Evolutionary conservation across 2,797 vertebrate genomes (phyloP).

Genomic region (Oreortyx pictus): DNA sequence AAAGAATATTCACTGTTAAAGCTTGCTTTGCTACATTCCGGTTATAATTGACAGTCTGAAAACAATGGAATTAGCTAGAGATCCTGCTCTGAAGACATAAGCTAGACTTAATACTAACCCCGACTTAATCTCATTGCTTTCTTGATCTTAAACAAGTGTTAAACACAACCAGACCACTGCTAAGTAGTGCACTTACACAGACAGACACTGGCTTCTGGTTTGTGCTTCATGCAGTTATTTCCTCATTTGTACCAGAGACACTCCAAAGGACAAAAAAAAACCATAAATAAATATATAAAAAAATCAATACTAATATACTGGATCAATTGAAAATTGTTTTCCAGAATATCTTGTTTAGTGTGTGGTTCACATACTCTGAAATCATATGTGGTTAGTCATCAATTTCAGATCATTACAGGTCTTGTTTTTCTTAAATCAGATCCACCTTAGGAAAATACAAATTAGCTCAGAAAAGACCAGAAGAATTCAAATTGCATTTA

Average conservation of each 20-base stretch:
- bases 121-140: not conserved
- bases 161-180: not conserved
- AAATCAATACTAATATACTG: conserved; percentile 67
- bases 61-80: not conserved
- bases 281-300: not conserved
- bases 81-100: not conserved
- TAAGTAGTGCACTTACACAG: not conserved
- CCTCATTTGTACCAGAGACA: conserved; percentile 62
- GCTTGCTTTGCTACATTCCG: not conserved
- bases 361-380: conserved; percentile 44
- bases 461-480: conserved; percentile 11
- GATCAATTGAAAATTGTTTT: conserved; percentile 55
- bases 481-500: conserved; percentile 55
- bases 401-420: conserved; percentile 25
- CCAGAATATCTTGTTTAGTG: conserved; percentile 40
- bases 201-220: conserved; percentile 1
- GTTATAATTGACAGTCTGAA: not conserved
- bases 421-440: conserved; percentile 59
- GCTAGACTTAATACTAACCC: not conserved
- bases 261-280: conserved; percentile 61
- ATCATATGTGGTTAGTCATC: conserved; percentile 33
- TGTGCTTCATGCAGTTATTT: conserved; percentile 69
- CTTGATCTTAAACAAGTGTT: not conserved
- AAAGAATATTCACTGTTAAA: not conserved
- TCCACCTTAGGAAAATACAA: conserved; percentile 23